Base-by-base conservation (phyloP, 1,140 invertebrate species). In the Drosophila baimaii region DNA sequence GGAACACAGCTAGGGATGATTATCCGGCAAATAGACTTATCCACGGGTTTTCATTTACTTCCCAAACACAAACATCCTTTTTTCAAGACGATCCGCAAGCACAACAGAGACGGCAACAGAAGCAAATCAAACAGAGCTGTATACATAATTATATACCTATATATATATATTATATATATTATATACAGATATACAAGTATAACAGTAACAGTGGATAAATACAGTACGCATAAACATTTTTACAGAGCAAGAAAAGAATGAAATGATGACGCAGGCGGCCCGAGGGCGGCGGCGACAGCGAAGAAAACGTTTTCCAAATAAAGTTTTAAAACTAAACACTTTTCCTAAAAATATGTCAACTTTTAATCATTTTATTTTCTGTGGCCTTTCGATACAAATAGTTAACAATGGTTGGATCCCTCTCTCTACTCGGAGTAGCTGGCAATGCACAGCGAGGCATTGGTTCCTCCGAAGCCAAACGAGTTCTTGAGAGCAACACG, bases 391-490 rank as follows among this genome's bases (percentile, higher is more conserved):
- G n/a, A 57, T 43, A 61, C 52, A 73, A 81, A 52, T 64, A 56
- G 47, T 37, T 39, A 65, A 65, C 49, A 57, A 27, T n/a, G 39
- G 10, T 29, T 7, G n/a, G 21, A 33, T 21, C n/a, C n/a, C n/a
- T n/a, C n/a, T n/a, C 46, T 52, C 9, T 70, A 19, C 13, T 43
- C 52, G 2, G 10, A 27, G 58, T 78, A 92, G 56, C 81, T 91
- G 41, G 82, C 74, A 56, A 97, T 94, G 93, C 97, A 98, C 12
- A 99, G 92, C 75, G 95, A 96, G 33, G 97, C 97, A 94, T 99
- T 99, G 19, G 98, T 99, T 33, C 98, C 99, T 58, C 98, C 98
- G 95, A 99, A 99, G 6, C 98, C 99, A 95, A 99, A 99, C 13
- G 98, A 98, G 93, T 99, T 99, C 93, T 98, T 99, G 44, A 99